Evolutionary conservation across 2,113 vertebrate species (phyloP), one percentile per base, ranked within the genome.

Genomic region (Pelecanus crispus): DNA sequence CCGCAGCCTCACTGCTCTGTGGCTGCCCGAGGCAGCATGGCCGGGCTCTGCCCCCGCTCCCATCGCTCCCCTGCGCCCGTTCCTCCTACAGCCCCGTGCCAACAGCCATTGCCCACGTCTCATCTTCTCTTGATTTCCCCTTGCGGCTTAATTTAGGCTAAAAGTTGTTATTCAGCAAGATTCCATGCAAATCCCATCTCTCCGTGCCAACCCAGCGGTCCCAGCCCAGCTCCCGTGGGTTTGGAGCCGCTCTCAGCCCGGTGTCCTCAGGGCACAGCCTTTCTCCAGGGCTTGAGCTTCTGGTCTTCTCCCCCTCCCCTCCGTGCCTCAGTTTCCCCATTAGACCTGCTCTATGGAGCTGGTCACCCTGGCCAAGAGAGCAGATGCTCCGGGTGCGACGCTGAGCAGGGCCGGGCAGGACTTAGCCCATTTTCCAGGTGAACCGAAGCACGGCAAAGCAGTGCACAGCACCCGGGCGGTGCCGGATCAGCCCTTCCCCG

Each of bases 311-410:
- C 21, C 11, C 17, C 2, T 3, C 17, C 18, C 29, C 44, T 53
- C 79, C 0, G 16, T 80, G 77, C 73, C 73, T 95, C 86, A 59
- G 67, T 75, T 89, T 96, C 47, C 80, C 49, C 16, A 2, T 20
- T 11, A 26, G 44, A 36, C 6, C 47, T 45, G 21, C 47, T 68
- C 44, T 7, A 9, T 14, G 58, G 68, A 81, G 53, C 28, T 45
- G 68, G 16, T 73, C 18, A 13, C 7, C 18, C 40, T 44, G 59
- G 16, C 24, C n/a, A 17, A 31, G 36, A 62, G 19, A 36, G 5
- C 1, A 3, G 32, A 11, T 17, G 25, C 36, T 65, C 29, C 22
- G 2, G 3, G 7, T 1, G 11, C 0, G 0, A 29, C 8, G 47
- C 45, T 36, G 40, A 38, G 73, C 34, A 17, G 52, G 32, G 36